Evolutionary conservation across 2,113 vertebrate species (phyloP).

Genomic region (Nestor notabilis): DNA sequence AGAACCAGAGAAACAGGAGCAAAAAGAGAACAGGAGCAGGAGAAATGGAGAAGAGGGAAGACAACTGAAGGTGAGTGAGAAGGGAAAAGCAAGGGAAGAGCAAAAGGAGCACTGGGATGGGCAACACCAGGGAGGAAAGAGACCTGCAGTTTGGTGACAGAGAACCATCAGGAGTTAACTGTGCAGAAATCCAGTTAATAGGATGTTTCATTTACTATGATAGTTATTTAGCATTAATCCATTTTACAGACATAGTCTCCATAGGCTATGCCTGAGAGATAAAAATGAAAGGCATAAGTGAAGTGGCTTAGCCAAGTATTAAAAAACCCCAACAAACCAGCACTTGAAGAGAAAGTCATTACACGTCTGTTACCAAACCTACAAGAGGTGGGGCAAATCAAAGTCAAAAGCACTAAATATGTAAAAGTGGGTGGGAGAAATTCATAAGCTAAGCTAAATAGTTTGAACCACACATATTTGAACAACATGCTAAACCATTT

Average conservation of each 20-base stretch:
- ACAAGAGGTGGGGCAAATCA: neutral
- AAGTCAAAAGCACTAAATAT: neutral
- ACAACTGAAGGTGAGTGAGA: neutral
- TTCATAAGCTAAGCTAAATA: neutral
- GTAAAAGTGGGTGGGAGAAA: constrained; percentile 3
- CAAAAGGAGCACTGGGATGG: neutral
- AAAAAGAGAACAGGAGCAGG: neutral
- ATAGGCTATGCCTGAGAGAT: neutral
- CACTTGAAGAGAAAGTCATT: neutral
- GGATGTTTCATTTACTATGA: neutral
- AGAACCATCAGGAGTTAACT: neutral
- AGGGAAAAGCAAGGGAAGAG: neutral
- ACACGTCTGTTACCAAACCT: neutral
- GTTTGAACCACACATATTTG: neutral
- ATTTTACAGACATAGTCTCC: neutral
- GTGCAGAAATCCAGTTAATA: neutral
- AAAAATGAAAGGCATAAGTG: neutral
- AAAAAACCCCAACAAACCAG: neutral
- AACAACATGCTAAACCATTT: neutral
- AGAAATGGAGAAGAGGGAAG: neutral
- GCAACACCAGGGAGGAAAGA: neutral
- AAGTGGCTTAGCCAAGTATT: neutral
- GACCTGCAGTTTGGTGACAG: neutral
- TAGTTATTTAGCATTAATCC: neutral
- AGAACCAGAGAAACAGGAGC: neutral